Base-by-base conservation (phyloP, 2,888 invertebrate species). In the Odontocerum albicorne region DNA sequence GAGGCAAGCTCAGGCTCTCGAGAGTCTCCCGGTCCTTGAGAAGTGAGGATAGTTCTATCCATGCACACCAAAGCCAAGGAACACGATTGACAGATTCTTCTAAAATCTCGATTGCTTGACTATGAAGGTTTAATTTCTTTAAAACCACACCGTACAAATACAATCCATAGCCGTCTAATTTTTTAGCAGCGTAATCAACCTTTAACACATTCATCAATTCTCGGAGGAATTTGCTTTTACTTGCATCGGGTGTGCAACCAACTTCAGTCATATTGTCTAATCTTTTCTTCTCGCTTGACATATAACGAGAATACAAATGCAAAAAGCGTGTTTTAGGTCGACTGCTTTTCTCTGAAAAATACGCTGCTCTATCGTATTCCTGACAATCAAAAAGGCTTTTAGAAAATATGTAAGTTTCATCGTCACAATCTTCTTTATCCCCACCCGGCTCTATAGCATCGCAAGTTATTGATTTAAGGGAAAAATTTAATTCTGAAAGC, bases 61-160 rank as follows among this genome's bases (percentile, higher is more conserved):
- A 99, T 0, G 96, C 90, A 35, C 93, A 88, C 98, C 98, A 99
- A 57, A 96, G 83, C 66, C 92, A 84, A 0, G 96, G 96, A 49
- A 88, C 85, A 35, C 83, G 78, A 55, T 86, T 83, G 8, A 94
- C 83, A 0, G 96, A 84, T 65, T 91, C 86, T 15, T 90, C 81
- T 35, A 98, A 79, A 42, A 90, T 82, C 62, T 88, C 85, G 17
- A 87, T 83, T 0, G 97, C 95, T 64, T 89, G 84, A 58, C 81
- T 82, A 43, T 84, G 77, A 10, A 96, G 76, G 66, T 95, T 92
- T 49, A 96, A 71, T 66, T 93, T 92, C 66, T 92, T 91, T 42
- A 96, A 73, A 1, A 97, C 88, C 3, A 96, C 85, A 10, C 96
- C 98, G 73, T 95, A 93, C 57, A 97, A 72, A 72, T 94, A 95